A percentile compares a stretch with the other conserved stretches of the same genome.
phyloP scores from a whole-genome alignment of 2,888 invertebrate species.

The Masnerella sp. region DNA sequence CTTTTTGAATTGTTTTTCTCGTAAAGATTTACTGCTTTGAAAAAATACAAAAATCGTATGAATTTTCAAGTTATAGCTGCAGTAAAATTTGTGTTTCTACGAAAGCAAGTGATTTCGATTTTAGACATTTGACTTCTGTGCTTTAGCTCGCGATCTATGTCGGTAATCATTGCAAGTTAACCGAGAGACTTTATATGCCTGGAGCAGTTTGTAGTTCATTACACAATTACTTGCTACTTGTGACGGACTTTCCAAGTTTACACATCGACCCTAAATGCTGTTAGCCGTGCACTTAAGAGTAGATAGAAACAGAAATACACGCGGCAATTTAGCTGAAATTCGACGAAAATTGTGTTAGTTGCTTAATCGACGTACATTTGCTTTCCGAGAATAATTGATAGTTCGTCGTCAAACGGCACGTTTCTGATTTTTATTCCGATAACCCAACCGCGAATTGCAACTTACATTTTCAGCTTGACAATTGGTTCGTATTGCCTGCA shows the following conservation, averaged over 20 bases:
- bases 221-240: conserved; percentile 58
- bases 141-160: conserved; percentile 22
- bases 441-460: too few relatives aligned
- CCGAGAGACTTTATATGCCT: conserved; percentile 50
- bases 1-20: neutral
- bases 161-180: conserved; percentile 51
- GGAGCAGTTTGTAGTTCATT: conserved; percentile 61
- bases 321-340: conserved; percentile 33
- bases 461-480: too few relatives aligned
- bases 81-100: neutral
- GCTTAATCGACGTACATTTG: conserved; percentile 24
- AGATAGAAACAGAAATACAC: conserved; percentile 43
- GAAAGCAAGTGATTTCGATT: conserved; percentile 12
- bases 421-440: neutral
- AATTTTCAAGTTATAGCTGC: too few relatives aligned
- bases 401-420: neutral
- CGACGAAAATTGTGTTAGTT: conserved; percentile 28
- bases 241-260: conserved; percentile 52
- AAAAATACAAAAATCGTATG: too few relatives aligned
- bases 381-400: neutral
- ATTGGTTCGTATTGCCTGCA: too few relatives aligned
- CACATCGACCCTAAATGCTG: conserved; percentile 53
- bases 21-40: neutral
- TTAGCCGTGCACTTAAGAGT: conserved; percentile 41
- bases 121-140: conserved; percentile 23